These are phyloP conservation scores for Hypomecis atomaria DNA, from an alignment of 2,888 invertebrate species.

Conservation along the genomic window DNA sequence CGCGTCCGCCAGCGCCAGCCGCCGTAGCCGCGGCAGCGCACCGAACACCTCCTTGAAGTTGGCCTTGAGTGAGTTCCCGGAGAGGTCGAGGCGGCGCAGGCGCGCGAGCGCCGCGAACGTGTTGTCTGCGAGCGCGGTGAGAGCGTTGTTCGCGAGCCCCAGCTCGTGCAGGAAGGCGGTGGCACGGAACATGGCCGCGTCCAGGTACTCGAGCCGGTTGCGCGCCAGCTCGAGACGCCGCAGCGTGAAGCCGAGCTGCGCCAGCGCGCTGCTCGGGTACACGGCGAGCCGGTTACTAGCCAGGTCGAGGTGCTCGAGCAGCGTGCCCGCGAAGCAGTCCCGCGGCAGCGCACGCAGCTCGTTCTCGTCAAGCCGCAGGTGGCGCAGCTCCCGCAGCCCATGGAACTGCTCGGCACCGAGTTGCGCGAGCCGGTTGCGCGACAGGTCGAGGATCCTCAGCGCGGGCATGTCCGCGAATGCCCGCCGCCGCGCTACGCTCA, in stretches of 20 bases:
- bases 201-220: conserved; percentile 92
- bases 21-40: conserved; percentile 89
- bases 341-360: conserved; percentile 88
- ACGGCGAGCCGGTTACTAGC: conserved; percentile 88
- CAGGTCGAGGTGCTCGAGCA: conserved; percentile 90
- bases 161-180: conserved; percentile 89
- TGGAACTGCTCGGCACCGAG: conserved; percentile 63
- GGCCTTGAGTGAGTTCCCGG: conserved; percentile 89
- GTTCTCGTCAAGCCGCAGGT: conserved; percentile 88
- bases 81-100: conserved; percentile 89
- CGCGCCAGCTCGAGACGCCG: conserved; percentile 89
- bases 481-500: conserved; percentile 86
- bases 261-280: conserved; percentile 89
- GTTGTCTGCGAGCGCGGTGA: conserved; percentile 92
- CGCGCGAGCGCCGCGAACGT: conserved; percentile 90
- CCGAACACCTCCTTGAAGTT: conserved; percentile 92
- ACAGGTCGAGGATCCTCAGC: conserved; percentile 61
- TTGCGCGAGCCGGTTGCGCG: conserved; percentile 56
- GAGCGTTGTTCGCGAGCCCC: conserved; percentile 89
- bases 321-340: conserved; percentile 89
- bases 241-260: conserved; percentile 90
- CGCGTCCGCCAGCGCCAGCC: conserved; percentile 87
- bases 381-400: conserved; percentile 86
- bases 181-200: conserved; percentile 89
- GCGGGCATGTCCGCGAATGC: conserved; percentile 84